A percentile compares a stretch with the other conserved stretches of the same genome.
Conservation (phyloP, 2,113 vertebrate species). For the Scophthalmus maximus region DNA sequence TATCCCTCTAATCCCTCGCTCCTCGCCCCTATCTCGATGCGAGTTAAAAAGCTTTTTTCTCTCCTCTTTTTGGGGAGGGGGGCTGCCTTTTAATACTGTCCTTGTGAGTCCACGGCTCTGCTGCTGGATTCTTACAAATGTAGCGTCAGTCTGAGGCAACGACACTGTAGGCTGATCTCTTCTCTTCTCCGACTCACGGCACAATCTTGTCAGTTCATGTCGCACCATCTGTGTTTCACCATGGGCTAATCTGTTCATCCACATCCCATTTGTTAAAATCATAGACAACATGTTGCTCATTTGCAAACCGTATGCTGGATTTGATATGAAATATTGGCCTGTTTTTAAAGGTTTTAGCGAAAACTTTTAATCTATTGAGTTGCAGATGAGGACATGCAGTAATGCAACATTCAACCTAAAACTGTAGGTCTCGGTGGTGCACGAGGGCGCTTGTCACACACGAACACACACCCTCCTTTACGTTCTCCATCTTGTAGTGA, state of each 20-base stretch:
- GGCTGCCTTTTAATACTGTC: constrained; percentile 55
- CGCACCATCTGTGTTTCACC: neutral
- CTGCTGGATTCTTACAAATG: constrained; percentile 52
- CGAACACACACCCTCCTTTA: constrained; percentile 37
- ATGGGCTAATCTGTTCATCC: neutral
- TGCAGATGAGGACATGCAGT: neutral
- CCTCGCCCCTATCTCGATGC: constrained; percentile 49
- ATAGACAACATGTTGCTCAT: neutral
- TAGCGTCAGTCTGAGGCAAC: constrained; percentile 39
- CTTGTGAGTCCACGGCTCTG: constrained; percentile 52
- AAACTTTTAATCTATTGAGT: neutral
- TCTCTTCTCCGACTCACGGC: neutral
- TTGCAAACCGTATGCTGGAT: neutral
- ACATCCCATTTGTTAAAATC: neutral
- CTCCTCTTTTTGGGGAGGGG: too few relatives aligned
- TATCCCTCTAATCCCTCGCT: constrained; percentile 72
- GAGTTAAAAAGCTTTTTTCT: constrained; percentile 43
- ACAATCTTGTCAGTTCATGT: neutral
- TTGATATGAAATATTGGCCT: neutral
- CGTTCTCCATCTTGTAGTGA: constrained; percentile 41
- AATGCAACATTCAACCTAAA: neutral
- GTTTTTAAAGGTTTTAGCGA: neutral
- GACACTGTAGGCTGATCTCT: constrained; percentile 27
- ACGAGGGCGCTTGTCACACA: constrained; percentile 41
- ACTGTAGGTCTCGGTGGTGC: constrained; percentile 15